Evolutionary conservation across 2,888 invertebrate genomes (phyloP), one percentile per base, ranked within the genome.

Genomic region (Meteorus colon): DNA sequence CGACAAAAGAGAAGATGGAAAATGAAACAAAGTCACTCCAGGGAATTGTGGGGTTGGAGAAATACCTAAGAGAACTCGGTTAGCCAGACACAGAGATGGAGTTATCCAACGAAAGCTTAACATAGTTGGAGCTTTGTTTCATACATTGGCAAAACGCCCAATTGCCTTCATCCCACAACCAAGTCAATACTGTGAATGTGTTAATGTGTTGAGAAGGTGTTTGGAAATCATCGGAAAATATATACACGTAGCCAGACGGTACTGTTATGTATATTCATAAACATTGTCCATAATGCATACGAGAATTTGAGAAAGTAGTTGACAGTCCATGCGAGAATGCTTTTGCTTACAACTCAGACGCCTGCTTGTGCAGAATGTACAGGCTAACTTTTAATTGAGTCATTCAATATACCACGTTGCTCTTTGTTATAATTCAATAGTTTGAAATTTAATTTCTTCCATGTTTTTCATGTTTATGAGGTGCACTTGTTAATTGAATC

Each of bases 121-220:
- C 78, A 63, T 86, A 86, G 86, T 87, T 87, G 77, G 77, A 81
- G 85, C 85, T 87, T 87, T 87, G 86, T 87, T 87, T 86, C 85
- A 80, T 80, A 80, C 79, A 80, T 80, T 87, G 87, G 87, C 87
- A 77, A 78, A 71, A 80, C 72, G 85, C 87, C 76, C 86, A 85
- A 83, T 83, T 80, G 78, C 80, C 73, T 75, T 77, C 80, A 76
- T 78, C 59, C 65, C 8, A 41, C 71, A 41, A 48, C 51, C 66
- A 62, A 55, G 66, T 75, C 75, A 75, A 75, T 73, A 67, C 68
- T 73, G 16, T 48, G 16, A 41, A 45, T 41, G 48, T 68, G 68
- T 68, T 24, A 14, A 45, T 37, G 60, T 60, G 48, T 63, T 31
- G 34, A 19, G 62, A 37, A n/a, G 45, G 45, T 31, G 51, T 51